phyloP scores from a whole-genome alignment of 2,888 invertebrate species.

The Steromphala cineraria region DNA sequence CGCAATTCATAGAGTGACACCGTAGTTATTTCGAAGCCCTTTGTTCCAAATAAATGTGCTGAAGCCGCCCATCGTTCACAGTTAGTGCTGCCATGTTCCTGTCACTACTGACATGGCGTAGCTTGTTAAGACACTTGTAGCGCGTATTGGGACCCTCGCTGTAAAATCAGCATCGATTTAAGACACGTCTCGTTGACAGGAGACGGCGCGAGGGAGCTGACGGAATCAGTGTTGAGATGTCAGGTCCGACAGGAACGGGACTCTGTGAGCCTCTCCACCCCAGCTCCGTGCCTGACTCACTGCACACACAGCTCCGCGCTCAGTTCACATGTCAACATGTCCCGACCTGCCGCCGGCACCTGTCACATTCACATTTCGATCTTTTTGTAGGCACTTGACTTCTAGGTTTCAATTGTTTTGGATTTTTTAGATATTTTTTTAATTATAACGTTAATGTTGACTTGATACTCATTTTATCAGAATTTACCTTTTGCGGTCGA shows the following conservation, averaged over 20 bases:
- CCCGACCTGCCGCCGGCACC: too few relatives aligned
- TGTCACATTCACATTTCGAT: too few relatives aligned
- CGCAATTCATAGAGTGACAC: neutral
- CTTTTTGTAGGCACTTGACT: too few relatives aligned
- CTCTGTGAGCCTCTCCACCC: neutral
- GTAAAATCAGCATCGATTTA: neutral
- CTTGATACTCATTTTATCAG: too few relatives aligned
- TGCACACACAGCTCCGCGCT: neutral
- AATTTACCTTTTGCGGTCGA: too few relatives aligned
- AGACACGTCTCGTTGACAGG: neutral
- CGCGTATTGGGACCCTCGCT: neutral
- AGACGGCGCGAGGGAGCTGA: neutral
- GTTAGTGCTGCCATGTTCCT: neutral
- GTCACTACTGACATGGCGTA: neutral
- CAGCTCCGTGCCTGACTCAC: neutral
- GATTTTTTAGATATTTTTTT: too few relatives aligned
- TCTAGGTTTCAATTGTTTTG: too few relatives aligned
- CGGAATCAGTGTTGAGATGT: neutral
- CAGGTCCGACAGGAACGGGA: neutral
- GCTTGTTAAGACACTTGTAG: conserved; percentile 10
- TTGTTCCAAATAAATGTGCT: conserved; percentile 1
- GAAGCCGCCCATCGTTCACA: conserved; percentile 1
- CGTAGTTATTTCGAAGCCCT: conserved; percentile 5
- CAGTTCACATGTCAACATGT: too few relatives aligned
- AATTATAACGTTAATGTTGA: too few relatives aligned